phyloP scores from a whole-genome alignment of 2,888 invertebrate genomes.

The Phalera bucephala region DNA sequence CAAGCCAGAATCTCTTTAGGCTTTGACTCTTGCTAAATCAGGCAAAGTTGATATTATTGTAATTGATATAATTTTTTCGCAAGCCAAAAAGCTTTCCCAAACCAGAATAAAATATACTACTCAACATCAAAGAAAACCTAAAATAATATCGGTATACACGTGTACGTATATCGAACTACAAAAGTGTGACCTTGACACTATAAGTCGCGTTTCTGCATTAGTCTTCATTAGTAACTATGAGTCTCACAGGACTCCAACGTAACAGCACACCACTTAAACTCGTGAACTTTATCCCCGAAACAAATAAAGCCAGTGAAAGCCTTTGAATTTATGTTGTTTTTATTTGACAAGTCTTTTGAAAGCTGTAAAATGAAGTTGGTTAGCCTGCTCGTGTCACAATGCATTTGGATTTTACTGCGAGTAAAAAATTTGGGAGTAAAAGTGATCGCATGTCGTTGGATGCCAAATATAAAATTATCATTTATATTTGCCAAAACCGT shows the following conservation, averaged over 20 bases:
- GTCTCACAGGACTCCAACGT: slow-evolving; percentile 15
- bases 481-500: no score
- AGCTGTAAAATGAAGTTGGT: slow-evolving; percentile 23
- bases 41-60: no score
- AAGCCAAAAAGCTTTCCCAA: no score
- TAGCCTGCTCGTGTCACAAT: slow-evolving; percentile 17
- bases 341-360: slow-evolving; percentile 34
- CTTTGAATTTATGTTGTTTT: slow-evolving; percentile 28
- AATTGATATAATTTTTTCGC: no score
- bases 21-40: no score
- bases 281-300: slow-evolving; percentile 28
- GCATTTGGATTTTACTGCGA: slow-evolving; percentile 7
- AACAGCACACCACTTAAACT: slow-evolving; percentile 27
- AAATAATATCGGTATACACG: not conserved
- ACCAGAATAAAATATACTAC: no score
- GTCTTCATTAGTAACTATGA: slow-evolving; percentile 30
- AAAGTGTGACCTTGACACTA: slow-evolving; percentile 16
- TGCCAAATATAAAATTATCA: no score
- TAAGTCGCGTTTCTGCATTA: slow-evolving; percentile 16
- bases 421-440: not conserved
- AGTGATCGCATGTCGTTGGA: slow-evolving; percentile 4
- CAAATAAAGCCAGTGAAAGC: slow-evolving; percentile 21
- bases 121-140: not conserved
- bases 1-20: no score
- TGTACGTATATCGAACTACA: slow-evolving; percentile 4